Conservation (phyloP, 2,888 invertebrate species). For the Drosophila neonasuta region DNA sequence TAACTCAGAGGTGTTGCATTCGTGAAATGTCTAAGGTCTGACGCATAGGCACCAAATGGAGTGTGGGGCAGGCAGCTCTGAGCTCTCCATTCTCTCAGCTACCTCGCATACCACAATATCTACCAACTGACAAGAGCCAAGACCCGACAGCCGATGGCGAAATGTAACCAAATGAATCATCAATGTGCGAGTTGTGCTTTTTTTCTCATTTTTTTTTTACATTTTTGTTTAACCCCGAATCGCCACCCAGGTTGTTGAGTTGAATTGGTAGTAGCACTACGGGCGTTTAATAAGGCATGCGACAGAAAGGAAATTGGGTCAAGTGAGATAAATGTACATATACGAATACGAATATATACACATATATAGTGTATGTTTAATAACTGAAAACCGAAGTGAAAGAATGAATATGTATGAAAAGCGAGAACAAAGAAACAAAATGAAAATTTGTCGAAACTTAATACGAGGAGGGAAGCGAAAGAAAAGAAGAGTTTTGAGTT, state of each 20-base stretch:
- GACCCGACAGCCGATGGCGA: slow-evolving; percentile 45
- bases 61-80: not conserved
- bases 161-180: slow-evolving; percentile 71
- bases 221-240: slow-evolving; percentile 32
- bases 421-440: slow-evolving; percentile 51
- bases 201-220: slow-evolving; percentile 10
- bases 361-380: slow-evolving; percentile 12
- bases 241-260: slow-evolving; percentile 60
- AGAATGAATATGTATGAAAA: slow-evolving; percentile 28
- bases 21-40: slow-evolving; percentile 56
- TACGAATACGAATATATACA: not conserved
- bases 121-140: slow-evolving; percentile 8
- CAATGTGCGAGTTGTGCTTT: slow-evolving; percentile 26
- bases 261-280: slow-evolving; percentile 41
- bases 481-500: slow-evolving; percentile 26
- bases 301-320: slow-evolving; percentile 68
- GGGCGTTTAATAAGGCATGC: slow-evolving; percentile 69
- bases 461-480: slow-evolving; percentile 30
- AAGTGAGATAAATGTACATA: slow-evolving; percentile 67
- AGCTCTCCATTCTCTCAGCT: slow-evolving; percentile 21
- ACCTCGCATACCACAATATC: slow-evolving; percentile 23
- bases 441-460: slow-evolving; percentile 48
- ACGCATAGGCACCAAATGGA: slow-evolving; percentile 55
- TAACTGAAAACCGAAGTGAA: slow-evolving; percentile 24
- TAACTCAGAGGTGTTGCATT: slow-evolving; percentile 16